phyloP scores from a whole-genome alignment of 1,140 invertebrate species.

The Tetramorium parvispinum region DNA sequence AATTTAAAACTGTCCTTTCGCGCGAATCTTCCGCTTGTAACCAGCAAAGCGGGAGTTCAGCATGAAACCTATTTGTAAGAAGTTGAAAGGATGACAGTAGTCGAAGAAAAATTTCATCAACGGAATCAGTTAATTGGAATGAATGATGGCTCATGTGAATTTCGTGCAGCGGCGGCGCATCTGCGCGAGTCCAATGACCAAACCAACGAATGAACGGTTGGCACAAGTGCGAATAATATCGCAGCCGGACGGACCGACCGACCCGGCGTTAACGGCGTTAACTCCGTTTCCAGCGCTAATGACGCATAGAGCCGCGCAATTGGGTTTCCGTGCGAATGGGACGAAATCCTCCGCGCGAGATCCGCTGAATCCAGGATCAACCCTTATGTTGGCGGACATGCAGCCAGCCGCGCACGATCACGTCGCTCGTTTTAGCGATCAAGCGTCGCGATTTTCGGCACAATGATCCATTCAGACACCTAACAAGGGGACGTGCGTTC shows the following conservation, averaged over 20 bases:
- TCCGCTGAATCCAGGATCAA: slow-evolving; percentile 56
- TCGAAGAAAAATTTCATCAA: slow-evolving; percentile 41
- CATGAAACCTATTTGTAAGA: neutral
- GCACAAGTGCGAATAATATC: slow-evolving; percentile 77
- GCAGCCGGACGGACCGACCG: slow-evolving; percentile 75
- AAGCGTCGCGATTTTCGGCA: slow-evolving; percentile 56
- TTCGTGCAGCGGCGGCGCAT: neutral
- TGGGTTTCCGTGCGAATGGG: slow-evolving; percentile 77
- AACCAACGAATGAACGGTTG: slow-evolving; percentile 19
- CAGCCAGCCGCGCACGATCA: slow-evolving; percentile 22
- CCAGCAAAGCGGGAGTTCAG: slow-evolving; percentile 28
- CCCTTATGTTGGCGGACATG: slow-evolving; percentile 59
- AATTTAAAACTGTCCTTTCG: neutral
- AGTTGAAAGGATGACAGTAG: neutral
- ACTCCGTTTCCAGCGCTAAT: slow-evolving; percentile 82
- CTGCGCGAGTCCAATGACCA: neutral
- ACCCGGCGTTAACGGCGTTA: slow-evolving; percentile 80
- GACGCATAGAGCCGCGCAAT: slow-evolving; percentile 82
- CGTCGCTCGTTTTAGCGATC: slow-evolving; percentile 45
- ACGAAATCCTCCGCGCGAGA: slow-evolving; percentile 63
- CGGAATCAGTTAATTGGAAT: slow-evolving; percentile 68
- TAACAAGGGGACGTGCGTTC: slow-evolving; percentile 3
- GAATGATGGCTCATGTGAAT: slow-evolving; percentile 72
- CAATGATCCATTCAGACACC: slow-evolving; percentile 69
- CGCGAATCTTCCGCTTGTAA: neutral